These are phyloP conservation scores for Pyrgus malvae DNA, from an alignment of 2,888 invertebrate species.

Conservation along the genomic window DNA sequence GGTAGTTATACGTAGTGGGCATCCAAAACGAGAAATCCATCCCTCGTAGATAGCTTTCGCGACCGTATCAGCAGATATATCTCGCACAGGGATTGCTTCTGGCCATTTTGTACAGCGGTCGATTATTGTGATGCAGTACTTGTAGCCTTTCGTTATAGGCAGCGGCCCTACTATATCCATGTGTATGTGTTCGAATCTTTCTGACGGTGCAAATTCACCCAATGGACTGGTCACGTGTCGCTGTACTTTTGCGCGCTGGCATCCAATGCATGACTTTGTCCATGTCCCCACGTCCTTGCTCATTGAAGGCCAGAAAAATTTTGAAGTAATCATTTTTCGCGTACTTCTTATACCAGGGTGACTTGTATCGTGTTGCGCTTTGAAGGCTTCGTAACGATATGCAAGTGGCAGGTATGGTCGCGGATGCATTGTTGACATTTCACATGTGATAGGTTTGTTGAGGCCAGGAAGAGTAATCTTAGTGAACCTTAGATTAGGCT, in stretches of 20 bases:
- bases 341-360: conserved; percentile 12
- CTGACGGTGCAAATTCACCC: conserved; percentile 7
- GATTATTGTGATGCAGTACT: too few relatives aligned
- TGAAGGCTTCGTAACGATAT: conserved; percentile 27
- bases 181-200: too few relatives aligned
- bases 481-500: background rate
- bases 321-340: conserved; percentile 3
- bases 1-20: too few relatives aligned
- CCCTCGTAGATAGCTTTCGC: conserved; percentile 29
- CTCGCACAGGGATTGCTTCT: too few relatives aligned
- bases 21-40: too few relatives aligned
- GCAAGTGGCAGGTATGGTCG: conserved; percentile 19
- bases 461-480: conserved; percentile 11
- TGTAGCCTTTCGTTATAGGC: background rate
- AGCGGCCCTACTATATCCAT: too few relatives aligned
- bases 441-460: conserved; percentile 23
- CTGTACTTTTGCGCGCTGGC: conserved; percentile 2
- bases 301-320: conserved; percentile 20
- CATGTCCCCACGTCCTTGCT: conserved; percentile 10
- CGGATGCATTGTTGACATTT: background rate
- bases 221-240: conserved; percentile 3
- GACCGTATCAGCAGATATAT: too few relatives aligned
- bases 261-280: conserved; percentile 10
- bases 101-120: too few relatives aligned
- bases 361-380: conserved; percentile 27